A percentile compares a stretch with the other conserved stretches of the same genome.
phyloP scores from a whole-genome alignment of 2,797 vertebrate species.

The Karalla daura region DNA sequence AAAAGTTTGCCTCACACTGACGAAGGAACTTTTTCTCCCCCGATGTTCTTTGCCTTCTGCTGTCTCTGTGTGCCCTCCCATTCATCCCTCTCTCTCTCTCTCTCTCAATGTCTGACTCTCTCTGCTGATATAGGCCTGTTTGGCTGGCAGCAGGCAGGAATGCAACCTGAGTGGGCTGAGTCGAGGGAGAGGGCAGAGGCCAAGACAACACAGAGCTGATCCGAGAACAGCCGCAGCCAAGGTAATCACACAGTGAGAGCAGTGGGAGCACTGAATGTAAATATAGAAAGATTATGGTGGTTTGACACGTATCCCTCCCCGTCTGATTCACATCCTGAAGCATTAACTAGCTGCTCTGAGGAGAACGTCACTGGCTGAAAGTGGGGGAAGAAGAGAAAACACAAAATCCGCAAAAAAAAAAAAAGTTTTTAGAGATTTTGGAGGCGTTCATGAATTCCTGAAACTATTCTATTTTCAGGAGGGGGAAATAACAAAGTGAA shows the following conservation, averaged over 20 bases:
- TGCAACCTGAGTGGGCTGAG: constrained; percentile 66
- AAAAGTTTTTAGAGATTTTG: neutral
- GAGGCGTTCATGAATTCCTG: neutral
- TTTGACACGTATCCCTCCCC: constrained; percentile 55
- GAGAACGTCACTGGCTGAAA: constrained; percentile 1
- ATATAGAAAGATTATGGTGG: constrained; percentile 63
- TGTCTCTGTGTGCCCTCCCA: constrained; percentile 19
- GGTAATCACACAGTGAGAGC: constrained; percentile 53
- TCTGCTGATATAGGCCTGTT: constrained; percentile 18
- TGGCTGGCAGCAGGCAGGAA: constrained; percentile 49
- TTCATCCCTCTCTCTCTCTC: constrained; percentile 3
- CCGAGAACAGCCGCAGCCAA: constrained; percentile 60
- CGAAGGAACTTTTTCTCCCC: constrained; percentile 29
- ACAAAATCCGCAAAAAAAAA: neutral
- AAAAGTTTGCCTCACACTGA: constrained; percentile 25
- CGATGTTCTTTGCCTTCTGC: constrained; percentile 35
- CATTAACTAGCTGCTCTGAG: constrained; percentile 27
- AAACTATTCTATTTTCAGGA: neutral
- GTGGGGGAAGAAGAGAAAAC: neutral
- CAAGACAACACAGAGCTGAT: constrained; percentile 57
- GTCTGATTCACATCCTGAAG: constrained; percentile 60
- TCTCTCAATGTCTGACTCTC: too few species aligned
- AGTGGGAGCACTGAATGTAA: constrained; percentile 46
- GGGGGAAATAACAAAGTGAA: neutral
- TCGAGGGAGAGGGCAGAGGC: constrained; percentile 58